Percentiles rank a stretch among this genome's conserved stretches.
phyloP scores from a whole-genome alignment of 2,113 vertebrate species.

The Hemibagrus wyckioides region DNA sequence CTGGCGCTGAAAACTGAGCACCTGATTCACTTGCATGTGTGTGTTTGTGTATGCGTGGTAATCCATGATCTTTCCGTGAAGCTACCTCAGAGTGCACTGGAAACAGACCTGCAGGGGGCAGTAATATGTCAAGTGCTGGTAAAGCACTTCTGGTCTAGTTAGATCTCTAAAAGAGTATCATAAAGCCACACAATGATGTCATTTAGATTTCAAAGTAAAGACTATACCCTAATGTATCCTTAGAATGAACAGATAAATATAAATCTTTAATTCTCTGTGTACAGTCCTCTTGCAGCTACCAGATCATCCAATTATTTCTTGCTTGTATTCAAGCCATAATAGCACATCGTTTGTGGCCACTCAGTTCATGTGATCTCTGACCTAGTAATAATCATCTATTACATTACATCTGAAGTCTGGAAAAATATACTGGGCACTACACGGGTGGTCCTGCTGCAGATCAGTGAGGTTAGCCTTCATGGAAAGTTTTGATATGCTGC shows the following conservation, averaged over 20 bases:
- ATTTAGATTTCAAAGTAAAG: not conserved
- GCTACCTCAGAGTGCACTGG: not conserved
- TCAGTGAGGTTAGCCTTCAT: conserved; percentile 9
- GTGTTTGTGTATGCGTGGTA: too few relatives aligned
- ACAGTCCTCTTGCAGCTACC: not conserved
- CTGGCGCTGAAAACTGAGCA: not conserved
- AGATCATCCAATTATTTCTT: not conserved
- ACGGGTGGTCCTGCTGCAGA: conserved; percentile 31
- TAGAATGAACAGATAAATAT: not conserved
- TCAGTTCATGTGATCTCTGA: not conserved
- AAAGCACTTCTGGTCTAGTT: not conserved
- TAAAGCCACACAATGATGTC: not conserved
- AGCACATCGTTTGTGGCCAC: not conserved
- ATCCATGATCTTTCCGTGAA: not conserved
- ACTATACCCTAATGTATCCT: not conserved
- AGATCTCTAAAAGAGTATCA: not conserved
- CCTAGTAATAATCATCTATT: conserved; percentile 11
- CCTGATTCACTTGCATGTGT: not conserved
- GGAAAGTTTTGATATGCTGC: conserved; percentile 29
- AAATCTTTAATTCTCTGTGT: not conserved
- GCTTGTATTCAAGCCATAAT: not conserved
- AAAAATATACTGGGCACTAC: not conserved
- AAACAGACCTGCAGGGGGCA: not conserved
- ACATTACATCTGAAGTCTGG: conserved; percentile 2
- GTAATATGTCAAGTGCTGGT: not conserved